A percentile compares a stretch with the other conserved stretches of the same genome.
Evolutionary conservation across 1,140 invertebrate genomes (phyloP).

Genomic region (Theocolax elegans): DNA sequence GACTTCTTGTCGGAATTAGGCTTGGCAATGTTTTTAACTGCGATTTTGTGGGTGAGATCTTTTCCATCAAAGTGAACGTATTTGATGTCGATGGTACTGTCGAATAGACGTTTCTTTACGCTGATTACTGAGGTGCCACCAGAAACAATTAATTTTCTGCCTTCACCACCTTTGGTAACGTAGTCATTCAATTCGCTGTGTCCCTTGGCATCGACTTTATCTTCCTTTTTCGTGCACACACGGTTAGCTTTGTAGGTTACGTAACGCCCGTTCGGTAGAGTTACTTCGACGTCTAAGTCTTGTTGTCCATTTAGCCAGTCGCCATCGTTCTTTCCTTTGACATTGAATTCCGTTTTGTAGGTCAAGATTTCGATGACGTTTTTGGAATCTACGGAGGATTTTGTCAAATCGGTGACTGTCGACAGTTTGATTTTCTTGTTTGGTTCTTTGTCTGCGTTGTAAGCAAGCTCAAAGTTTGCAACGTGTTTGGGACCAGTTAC

Average conservation of each 20-base stretch:
- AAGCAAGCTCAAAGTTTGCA: constrained; percentile 71
- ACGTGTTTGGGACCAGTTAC: constrained; percentile 71
- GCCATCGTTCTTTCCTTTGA: constrained; percentile 65
- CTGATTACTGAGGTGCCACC: constrained; percentile 61
- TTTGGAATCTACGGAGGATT: constrained; percentile 73
- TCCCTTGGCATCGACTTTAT: constrained; percentile 60
- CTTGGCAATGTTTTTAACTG: constrained; percentile 48
- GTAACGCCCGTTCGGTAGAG: constrained; percentile 70
- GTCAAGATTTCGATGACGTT: constrained; percentile 70
- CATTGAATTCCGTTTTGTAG: constrained; percentile 70
- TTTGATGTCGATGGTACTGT: constrained; percentile 60
- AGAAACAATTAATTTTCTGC: constrained; percentile 59
- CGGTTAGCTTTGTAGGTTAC: constrained; percentile 67
- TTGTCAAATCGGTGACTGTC: constrained; percentile 71
- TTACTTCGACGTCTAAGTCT: constrained; percentile 66
- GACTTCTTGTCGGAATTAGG: constrained; percentile 52
- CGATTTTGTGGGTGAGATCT: constrained; percentile 48
- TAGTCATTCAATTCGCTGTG: constrained; percentile 66
- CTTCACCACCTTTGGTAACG: constrained; percentile 67
- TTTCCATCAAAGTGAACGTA: constrained; percentile 57
- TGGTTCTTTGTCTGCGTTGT: constrained; percentile 77
- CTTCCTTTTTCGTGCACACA: constrained; percentile 59
- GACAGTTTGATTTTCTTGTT: constrained; percentile 72
- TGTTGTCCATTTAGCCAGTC: constrained; percentile 61
- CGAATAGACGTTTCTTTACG: constrained; percentile 55